Evolutionary conservation across 2,113 vertebrate genomes (phyloP).

Genomic region (Takifugu flavidus): DNA sequence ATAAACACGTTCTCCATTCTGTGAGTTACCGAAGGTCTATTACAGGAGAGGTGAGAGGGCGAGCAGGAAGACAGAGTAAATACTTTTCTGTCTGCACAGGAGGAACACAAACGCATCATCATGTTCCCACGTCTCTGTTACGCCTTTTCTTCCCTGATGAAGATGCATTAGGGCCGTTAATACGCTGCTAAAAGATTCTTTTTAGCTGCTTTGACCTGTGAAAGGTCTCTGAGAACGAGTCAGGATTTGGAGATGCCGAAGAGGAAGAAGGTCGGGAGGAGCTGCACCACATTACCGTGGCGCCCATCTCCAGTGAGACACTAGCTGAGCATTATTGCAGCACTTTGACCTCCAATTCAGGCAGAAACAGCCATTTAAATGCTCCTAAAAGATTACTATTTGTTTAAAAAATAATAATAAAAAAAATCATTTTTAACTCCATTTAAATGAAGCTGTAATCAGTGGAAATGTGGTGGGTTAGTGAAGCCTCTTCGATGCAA

Average conservation of each 20-base stretch:
- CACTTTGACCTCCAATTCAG: not conserved
- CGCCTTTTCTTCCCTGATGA: not conserved
- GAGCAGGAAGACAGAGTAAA: conserved; percentile 15
- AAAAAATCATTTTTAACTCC: not conserved
- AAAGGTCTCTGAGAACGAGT: too few relatives aligned
- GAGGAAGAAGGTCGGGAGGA: too few relatives aligned
- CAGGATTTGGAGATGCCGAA: too few relatives aligned
- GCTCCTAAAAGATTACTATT: conserved; percentile 14
- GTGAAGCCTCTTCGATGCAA: conserved; percentile 26
- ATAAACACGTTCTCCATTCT: conserved; percentile 46
- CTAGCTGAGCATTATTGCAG: too few relatives aligned
- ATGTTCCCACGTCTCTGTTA: not conserved
- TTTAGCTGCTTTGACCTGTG: not conserved
- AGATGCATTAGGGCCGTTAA: not conserved
- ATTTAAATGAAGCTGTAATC: conserved; percentile 24
- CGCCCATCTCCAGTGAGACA: too few relatives aligned
- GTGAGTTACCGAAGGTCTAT: conserved; percentile 42
- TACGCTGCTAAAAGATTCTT: not conserved
- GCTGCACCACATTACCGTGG: too few relatives aligned
- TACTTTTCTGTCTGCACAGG: conserved; percentile 6
- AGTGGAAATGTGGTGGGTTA: conserved; percentile 22
- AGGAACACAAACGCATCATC: not conserved
- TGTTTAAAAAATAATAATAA: not conserved
- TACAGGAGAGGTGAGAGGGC: conserved; percentile 37
- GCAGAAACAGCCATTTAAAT: not conserved